A percentile compares a stretch with the other conserved stretches of the same genome.
Evolutionary conservation across 2,888 invertebrate genomes (phyloP).

Genomic region (Esperia sulphurella): DNA sequence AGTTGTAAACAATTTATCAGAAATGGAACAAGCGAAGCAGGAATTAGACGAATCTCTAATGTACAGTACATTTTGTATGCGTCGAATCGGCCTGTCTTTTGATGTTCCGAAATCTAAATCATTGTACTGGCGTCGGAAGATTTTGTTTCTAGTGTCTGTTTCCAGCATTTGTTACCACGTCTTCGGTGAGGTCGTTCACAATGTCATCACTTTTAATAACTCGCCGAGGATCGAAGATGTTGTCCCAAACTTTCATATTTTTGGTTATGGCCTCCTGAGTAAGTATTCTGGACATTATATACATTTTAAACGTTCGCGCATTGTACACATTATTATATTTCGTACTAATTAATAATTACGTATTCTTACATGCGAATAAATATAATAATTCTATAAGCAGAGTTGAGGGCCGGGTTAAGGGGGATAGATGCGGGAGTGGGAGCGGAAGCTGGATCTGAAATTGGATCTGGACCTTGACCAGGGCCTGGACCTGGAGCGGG

Average conservation of each 20-base stretch:
- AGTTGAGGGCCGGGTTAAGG: no score
- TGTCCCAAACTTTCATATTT: conserved; percentile 67
- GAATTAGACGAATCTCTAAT: conserved; percentile 57
- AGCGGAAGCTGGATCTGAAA: no score
- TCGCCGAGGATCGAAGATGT: conserved; percentile 66
- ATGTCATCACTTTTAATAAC: conserved; percentile 55
- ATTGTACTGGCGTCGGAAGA: conserved; percentile 41
- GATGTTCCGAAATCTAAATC: conserved; percentile 31
- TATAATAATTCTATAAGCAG: no score
- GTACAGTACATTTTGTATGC: conserved; percentile 54
- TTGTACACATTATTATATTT: no score
- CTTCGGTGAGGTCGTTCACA: conserved; percentile 61
- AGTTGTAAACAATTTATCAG: background rate
- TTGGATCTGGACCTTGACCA: no score
- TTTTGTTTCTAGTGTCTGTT: conserved; percentile 48
- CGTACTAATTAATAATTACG: no score
- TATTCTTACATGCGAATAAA: no score
- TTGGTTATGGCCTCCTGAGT: conserved; percentile 68
- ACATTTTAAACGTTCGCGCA: no score
- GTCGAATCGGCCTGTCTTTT: conserved; percentile 57
- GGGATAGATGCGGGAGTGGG: no score
- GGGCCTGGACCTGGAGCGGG: no score
- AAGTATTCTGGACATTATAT: conserved; percentile 28
- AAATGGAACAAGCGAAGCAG: conserved; percentile 41
- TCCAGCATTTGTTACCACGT: conserved; percentile 60